Base-by-base conservation (phyloP, 1,140 invertebrate species). In the Heliconius hermathena region DNA sequence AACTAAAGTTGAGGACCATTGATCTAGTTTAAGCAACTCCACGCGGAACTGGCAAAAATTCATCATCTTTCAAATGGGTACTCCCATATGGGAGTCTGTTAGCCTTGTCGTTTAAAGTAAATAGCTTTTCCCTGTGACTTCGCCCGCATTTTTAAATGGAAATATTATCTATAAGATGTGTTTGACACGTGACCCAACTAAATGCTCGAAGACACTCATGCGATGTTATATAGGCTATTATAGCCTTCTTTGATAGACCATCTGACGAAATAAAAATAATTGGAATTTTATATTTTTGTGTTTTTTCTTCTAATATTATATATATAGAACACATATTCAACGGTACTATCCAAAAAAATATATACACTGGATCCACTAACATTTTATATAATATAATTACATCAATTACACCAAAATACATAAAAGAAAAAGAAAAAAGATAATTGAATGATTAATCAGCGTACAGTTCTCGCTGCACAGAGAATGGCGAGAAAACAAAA, bases 371-470 rank as follows among this genome's bases (percentile, higher is more conserved):
- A 29, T 26, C 22, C 22, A 66, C 13, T 29, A 66, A 16, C 22
- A 66, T 26, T 66, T 26, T 13, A 3, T n/a, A 66, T 29, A 66
- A 3, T n/a, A 66, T 29, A 66, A 66, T 66, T 26, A 66, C 60
- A 66, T 8, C 26, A 66, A 29, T 66, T 66, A 66, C 11, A 66
- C 26, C 11, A 16, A 66, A 66, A 66, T 26, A 66, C 60, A 66
- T 66, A 66, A 66, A 66, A 66, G 60, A 66, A 66, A 29, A 60
- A 60, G 57, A 46, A 60, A 60, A 66, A 57, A n/a, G 60, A 66
- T 66, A 66, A 66, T 66, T 29, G 26, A 66, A 66, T 66, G 60
- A 66, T 66, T 66, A 66, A 66, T 66, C 26, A 66, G 16, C 60
- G 60, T 66, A n/a, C 11, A 60, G n/a, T n/a, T 26, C 26, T 66